A percentile compares a stretch with the other conserved stretches of the same genome.
phyloP scores from a whole-genome alignment of 2,888 invertebrate species.

The Drosophila paranaensis region DNA sequence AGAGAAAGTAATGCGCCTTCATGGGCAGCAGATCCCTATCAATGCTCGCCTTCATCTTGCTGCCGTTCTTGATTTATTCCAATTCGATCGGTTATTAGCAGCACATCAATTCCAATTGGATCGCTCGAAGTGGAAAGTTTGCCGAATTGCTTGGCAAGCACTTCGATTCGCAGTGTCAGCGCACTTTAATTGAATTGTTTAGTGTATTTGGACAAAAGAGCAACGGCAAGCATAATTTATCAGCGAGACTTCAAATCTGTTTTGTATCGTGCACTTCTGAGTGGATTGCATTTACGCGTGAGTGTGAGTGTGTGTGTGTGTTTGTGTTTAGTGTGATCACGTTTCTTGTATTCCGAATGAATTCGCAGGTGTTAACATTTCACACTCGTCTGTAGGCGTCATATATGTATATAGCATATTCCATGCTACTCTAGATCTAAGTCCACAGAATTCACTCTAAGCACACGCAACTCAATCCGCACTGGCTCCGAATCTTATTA shows the following conservation, averaged over 20 bases:
- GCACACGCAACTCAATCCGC: constrained; percentile 15
- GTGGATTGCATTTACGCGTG: background rate
- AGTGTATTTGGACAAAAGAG: constrained; percentile 10
- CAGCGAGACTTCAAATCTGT: constrained; percentile 10
- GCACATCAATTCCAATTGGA: constrained; percentile 31
- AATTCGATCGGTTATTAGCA: constrained; percentile 3
- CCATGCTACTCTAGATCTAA: constrained; percentile 13
- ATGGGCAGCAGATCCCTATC: constrained; percentile 92
- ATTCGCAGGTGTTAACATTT: constrained; percentile 36
- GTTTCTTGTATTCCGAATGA: constrained; percentile 46
- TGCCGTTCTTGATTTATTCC: background rate
- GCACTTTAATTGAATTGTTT: constrained; percentile 19
- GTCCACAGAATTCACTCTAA: constrained; percentile 12
- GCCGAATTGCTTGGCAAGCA: constrained; percentile 6
- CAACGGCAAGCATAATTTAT: constrained; percentile 27
- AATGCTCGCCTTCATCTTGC: constrained; percentile 84
- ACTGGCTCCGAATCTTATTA: constrained; percentile 12
- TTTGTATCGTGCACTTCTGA: constrained; percentile 4
- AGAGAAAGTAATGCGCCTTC: constrained; percentile 95
- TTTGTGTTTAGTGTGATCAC: constrained; percentile 52
- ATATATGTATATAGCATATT: constrained; percentile 14
- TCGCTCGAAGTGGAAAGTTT: background rate
- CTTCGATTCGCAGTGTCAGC: constrained; percentile 1
- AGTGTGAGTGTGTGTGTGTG: constrained; percentile 10
- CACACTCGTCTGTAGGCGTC: constrained; percentile 7